Percentiles rank a stretch among this genome's conserved stretches.
Conservation (phyloP, 2,888 invertebrate species). For the Pristionchus maxplancki region DNA sequence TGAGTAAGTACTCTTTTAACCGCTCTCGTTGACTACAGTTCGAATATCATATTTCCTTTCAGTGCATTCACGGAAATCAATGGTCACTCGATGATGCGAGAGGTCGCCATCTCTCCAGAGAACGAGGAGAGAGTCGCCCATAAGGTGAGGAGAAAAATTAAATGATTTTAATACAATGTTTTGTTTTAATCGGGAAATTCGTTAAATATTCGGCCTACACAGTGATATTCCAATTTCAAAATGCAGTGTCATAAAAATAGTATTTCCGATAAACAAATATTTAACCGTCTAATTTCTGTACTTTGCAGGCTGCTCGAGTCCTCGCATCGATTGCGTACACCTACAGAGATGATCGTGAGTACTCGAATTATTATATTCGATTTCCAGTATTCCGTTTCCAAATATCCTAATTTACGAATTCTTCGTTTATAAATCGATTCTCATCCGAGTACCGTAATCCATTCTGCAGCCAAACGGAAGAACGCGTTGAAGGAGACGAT, state of each 20-base stretch:
- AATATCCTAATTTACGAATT: no score
- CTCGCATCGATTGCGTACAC: slow-evolving; percentile 54
- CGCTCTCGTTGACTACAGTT: background rate
- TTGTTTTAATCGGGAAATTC: no score
- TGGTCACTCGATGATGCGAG: slow-evolving; percentile 28
- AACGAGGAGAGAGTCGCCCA: slow-evolving; percentile 36
- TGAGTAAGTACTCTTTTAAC: slow-evolving; percentile 45
- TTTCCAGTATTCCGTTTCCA: no score
- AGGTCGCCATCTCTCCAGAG: background rate
- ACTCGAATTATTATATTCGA: background rate
- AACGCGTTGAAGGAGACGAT: slow-evolving; percentile 51
- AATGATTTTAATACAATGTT: no score
- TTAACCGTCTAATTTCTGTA: background rate
- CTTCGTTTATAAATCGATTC: background rate
- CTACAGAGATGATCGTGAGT: slow-evolving; percentile 54
- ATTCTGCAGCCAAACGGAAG: slow-evolving; percentile 20
- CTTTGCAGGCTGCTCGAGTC: slow-evolving; percentile 44
- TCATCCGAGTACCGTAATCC: background rate
- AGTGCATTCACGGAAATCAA: slow-evolving; percentile 27
- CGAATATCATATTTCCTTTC: background rate
- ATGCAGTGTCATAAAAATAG: background rate
- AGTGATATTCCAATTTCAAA: no score
- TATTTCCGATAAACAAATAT: background rate
- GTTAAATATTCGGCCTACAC: no score
- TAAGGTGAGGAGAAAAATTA: slow-evolving; percentile 2